phyloP scores from a whole-genome alignment of 2,888 invertebrate genomes.

The Calameuta pallipes region DNA sequence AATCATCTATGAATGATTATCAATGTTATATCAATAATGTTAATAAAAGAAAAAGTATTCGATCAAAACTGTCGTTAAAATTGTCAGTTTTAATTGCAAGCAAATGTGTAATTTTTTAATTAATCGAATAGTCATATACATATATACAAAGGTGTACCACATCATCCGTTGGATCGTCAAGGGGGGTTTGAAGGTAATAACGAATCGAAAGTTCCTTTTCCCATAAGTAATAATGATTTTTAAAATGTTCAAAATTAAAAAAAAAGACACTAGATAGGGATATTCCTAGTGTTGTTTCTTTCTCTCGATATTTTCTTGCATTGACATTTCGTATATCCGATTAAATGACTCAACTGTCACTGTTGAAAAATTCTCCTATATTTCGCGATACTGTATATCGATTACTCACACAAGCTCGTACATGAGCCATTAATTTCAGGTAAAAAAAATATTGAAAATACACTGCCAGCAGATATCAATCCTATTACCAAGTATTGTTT shows the following conservation, averaged over 20 bases:
- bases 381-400: background rate
- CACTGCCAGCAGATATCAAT: background rate
- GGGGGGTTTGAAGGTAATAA: no score
- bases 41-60: background rate
- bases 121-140: background rate
- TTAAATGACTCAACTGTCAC: no score
- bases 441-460: background rate
- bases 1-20: background rate
- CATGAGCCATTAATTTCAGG: background rate
- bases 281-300: no score
- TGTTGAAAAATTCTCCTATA: no score
- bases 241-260: no score
- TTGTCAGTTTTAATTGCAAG: background rate
- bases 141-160: no score
- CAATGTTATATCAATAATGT: background rate
- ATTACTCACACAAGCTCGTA: background rate
- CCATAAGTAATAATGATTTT: no score
- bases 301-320: no score
- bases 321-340: no score
- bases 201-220: no score
- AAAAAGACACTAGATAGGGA: no score
- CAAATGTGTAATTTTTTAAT: background rate
- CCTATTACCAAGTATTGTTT: background rate
- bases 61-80: background rate
- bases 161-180: no score